Conservation (phyloP, 2,113 vertebrate species). For the Macheiramphus alcinus region DNA sequence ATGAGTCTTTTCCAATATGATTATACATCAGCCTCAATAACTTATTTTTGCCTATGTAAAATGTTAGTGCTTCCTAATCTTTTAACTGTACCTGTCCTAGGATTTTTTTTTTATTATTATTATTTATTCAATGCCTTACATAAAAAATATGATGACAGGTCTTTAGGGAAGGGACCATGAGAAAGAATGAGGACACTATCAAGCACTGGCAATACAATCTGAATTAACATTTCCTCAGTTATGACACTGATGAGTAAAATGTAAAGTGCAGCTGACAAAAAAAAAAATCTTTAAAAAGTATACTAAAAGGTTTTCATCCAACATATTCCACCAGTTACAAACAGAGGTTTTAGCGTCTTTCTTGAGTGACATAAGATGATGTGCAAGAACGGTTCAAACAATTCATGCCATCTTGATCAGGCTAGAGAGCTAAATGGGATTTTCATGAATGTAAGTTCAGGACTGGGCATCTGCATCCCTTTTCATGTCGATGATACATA, state of each 20-base stretch:
- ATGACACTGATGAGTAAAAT: not conserved
- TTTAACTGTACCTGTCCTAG: not conserved
- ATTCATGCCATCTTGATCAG: not conserved
- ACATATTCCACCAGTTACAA: not conserved
- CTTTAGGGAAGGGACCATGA: not conserved
- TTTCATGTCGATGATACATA: rapidly evolving
- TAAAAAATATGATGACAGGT: not conserved
- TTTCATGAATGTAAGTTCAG: not conserved
- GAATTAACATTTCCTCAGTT: not conserved
- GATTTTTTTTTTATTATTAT: not conserved
- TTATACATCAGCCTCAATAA: not conserved
- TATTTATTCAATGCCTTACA: not conserved
- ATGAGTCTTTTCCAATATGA: not conserved
- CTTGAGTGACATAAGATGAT: not conserved
- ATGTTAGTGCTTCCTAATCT: not conserved
- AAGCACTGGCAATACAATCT: not conserved
- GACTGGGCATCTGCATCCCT: not conserved
- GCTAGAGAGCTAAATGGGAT: not conserved
- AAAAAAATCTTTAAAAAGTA: not conserved
- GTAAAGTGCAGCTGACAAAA: not conserved
- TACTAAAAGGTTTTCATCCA: not conserved
- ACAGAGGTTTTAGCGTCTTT: not conserved
- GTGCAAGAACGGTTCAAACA: not conserved
- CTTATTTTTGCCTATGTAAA: not conserved
- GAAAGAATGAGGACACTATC: not conserved